A percentile compares a stretch with the other conserved stretches of the same genome.
phyloP scores from a whole-genome alignment of 2,797 vertebrate genomes.

The Paratrypauchen microcephalus region DNA sequence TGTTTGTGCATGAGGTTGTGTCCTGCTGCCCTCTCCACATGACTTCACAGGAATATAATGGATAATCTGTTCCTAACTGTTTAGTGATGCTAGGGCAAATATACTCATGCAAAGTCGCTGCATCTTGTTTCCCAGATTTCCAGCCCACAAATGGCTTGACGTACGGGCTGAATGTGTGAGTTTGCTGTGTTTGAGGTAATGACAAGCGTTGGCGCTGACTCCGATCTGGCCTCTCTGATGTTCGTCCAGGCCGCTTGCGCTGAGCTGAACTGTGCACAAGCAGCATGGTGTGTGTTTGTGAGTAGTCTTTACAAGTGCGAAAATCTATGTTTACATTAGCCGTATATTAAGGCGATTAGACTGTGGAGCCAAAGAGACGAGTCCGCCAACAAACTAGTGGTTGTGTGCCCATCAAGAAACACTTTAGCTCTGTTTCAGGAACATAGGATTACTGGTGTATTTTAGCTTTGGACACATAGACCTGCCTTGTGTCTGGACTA shows the following conservation, averaged over 20 bases:
- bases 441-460: constrained; percentile 30
- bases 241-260: constrained; percentile 57
- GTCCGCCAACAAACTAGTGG: constrained; percentile 66
- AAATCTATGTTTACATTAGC: constrained; percentile 58
- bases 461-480: constrained; percentile 58
- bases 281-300: constrained; percentile 23
- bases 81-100: constrained; percentile 61
- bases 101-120: constrained; percentile 51
- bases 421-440: constrained; percentile 49
- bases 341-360: constrained; percentile 68
- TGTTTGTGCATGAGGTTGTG: constrained; percentile 34
- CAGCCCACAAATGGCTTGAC: constrained; percentile 11
- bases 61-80: constrained; percentile 55
- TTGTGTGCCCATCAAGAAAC: constrained; percentile 64
- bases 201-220: constrained; percentile 49
- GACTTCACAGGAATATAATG: constrained; percentile 48
- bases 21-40: constrained; percentile 39
- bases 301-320: constrained; percentile 8
- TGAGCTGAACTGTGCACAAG: constrained; percentile 41
- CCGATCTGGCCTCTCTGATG: constrained; percentile 51
- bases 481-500: constrained; percentile 51
- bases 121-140: constrained; percentile 31
- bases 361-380: constrained; percentile 61
- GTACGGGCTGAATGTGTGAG: constrained; percentile 16
- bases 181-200: constrained; percentile 41